Evolutionary conservation across 2,797 vertebrate species (phyloP).

Genomic region (Sylvia borin): DNA sequence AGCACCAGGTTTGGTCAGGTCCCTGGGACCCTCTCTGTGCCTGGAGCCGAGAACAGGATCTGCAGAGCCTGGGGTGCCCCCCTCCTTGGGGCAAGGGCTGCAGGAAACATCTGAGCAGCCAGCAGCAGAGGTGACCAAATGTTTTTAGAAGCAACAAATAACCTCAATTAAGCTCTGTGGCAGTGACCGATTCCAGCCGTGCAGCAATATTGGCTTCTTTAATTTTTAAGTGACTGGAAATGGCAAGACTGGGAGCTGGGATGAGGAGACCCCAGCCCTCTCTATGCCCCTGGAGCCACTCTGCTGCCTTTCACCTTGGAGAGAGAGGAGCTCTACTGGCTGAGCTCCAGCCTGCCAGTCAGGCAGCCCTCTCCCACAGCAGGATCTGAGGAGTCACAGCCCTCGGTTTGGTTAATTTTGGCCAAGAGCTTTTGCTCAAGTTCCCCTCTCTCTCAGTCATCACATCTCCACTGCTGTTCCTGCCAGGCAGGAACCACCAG

Average conservation of each 20-base stretch:
- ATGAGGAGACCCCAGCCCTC: background rate
- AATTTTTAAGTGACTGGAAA: slow-evolving; percentile 57
- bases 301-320: background rate
- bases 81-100: background rate
- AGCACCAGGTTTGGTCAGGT: background rate
- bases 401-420: background rate
- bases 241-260: background rate
- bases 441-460: background rate
- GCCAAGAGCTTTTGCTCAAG: background rate
- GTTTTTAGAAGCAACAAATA: slow-evolving; percentile 51
- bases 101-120: background rate
- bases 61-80: background rate
- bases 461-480: fast-evolving
- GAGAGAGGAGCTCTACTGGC: background rate
- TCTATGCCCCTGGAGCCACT: background rate
- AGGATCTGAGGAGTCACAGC: background rate
- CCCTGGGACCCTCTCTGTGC: fast-evolving
- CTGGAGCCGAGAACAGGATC: background rate
- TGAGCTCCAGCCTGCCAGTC: background rate
- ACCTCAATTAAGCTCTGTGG: slow-evolving; percentile 57
- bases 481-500: background rate
- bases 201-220: slow-evolving; percentile 25
- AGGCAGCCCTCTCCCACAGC: background rate
- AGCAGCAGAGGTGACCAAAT: background rate
- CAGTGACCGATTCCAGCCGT: slow-evolving; percentile 52